A percentile compares a stretch with the other conserved stretches of the same genome.
Conservation (phyloP, 2,797 vertebrate genomes). For the Coregonus sp. region DNA sequence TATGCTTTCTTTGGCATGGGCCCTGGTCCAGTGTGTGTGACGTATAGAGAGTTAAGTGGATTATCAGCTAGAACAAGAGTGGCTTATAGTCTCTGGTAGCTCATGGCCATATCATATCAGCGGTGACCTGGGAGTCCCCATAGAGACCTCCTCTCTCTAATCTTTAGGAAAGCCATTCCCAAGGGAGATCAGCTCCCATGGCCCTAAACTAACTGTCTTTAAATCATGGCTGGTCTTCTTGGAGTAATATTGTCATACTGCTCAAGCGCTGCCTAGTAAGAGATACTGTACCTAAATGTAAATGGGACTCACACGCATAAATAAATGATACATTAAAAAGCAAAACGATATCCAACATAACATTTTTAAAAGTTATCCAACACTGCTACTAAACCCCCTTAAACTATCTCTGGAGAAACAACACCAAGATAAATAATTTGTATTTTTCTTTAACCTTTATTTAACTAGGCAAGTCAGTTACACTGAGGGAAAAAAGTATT, state of each 20-base stretch:
- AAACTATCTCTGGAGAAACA: neutral
- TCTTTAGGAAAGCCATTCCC: constrained; percentile 30
- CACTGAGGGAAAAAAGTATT: too few species aligned
- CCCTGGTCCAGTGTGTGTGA: neutral
- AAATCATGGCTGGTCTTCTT: neutral
- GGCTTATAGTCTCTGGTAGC: constrained; percentile 41
- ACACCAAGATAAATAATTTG: neutral
- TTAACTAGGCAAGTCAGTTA: too few species aligned
- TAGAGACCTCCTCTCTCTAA: constrained; percentile 19
- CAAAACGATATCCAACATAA: too few species aligned
- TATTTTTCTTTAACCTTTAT: too few species aligned
- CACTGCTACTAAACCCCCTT: neutral
- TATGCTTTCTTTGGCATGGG: too few species aligned
- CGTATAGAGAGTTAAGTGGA: constrained; percentile 56
- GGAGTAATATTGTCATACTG: too few species aligned
- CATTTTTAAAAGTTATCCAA: too few species aligned
- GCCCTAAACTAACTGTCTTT: neutral
- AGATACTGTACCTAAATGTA: too few species aligned
- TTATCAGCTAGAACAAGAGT: constrained; percentile 39
- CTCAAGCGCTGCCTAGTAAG: too few species aligned
- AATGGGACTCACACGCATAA: too few species aligned
- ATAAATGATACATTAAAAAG: too few species aligned
- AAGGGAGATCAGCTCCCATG: constrained; percentile 7
- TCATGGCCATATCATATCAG: constrained; percentile 59
- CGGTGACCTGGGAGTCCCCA: constrained; percentile 56